Percentiles rank a stretch among this genome's conserved stretches.
These are phyloP conservation scores for Sphaerodactylus townsendi DNA, from an alignment of 2,113 vertebrate genomes.

Conservation along the genomic window DNA sequence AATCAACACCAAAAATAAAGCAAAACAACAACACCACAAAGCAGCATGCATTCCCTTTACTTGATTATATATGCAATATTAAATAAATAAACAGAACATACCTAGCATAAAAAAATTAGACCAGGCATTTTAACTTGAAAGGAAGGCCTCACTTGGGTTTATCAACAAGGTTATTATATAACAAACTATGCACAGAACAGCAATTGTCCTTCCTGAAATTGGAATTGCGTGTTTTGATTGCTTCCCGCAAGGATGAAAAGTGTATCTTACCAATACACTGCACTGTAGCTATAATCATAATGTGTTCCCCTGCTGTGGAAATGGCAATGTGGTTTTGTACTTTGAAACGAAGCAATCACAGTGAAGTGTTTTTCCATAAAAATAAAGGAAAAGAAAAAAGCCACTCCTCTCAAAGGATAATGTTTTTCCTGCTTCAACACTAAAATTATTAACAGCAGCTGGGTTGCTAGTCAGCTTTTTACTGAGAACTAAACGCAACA, in stretches of 20 bases:
- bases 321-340: slow-evolving; percentile 1
- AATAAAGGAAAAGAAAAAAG: slow-evolving; percentile 4
- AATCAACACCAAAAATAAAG: neutral
- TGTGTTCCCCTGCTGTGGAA: slow-evolving; percentile 17
- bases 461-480: neutral
- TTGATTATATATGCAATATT: slow-evolving; percentile 10
- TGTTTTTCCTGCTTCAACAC: neutral
- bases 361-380: slow-evolving; percentile 9
- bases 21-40: neutral
- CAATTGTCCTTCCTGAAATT: slow-evolving; percentile 22
- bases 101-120: neutral
- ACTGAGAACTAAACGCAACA: neutral
- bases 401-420: neutral
- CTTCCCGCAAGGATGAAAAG: slow-evolving; percentile 36
- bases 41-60: neutral
- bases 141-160: neutral
- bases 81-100: slow-evolving; percentile 26
- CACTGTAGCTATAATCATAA: neutral
- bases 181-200: neutral
- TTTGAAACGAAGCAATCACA: slow-evolving; percentile 1
- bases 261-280: neutral
- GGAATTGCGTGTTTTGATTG: slow-evolving; percentile 22
- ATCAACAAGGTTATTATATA: neutral
- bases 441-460: neutral
- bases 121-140: slow-evolving; percentile 23